Conservation (phyloP, 2,888 invertebrate genomes). For the Mythimna pallens region DNA sequence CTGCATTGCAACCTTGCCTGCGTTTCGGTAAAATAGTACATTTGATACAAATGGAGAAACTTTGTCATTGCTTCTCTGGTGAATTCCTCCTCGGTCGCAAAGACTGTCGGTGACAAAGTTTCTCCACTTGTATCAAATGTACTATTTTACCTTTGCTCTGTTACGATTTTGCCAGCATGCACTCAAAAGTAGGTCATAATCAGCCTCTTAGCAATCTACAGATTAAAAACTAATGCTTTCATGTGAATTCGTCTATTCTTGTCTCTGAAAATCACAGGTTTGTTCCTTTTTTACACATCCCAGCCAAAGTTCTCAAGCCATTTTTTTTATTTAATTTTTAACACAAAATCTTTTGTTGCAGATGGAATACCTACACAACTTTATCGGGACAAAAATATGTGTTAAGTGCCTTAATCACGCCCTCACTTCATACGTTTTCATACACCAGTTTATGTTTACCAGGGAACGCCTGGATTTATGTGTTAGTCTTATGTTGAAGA, state of each 20-base stretch:
- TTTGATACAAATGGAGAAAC: too few relatives aligned
- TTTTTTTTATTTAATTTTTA: constrained; percentile 46
- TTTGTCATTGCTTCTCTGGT: too few relatives aligned
- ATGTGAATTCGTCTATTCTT: constrained; percentile 40
- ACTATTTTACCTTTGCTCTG: too few relatives aligned
- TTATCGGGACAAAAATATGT: constrained; percentile 84
- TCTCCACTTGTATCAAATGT: too few relatives aligned
- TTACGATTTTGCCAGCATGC: not conserved
- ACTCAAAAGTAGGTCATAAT: not conserved
- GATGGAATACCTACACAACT: constrained; percentile 77
- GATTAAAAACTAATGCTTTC: not conserved
- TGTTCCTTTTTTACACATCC: not conserved
- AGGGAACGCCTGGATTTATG: constrained; percentile 79
- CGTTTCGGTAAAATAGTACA: too few relatives aligned
- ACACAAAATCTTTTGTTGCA: constrained; percentile 78
- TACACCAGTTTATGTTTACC: constrained; percentile 75
- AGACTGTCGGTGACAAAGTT: too few relatives aligned
- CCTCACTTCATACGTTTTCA: constrained; percentile 81
- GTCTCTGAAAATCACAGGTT: constrained; percentile 25
- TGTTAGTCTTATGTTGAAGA: constrained; percentile 76
- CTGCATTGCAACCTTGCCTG: too few relatives aligned
- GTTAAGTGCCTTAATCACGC: constrained; percentile 82
- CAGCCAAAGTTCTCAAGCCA: not conserved
- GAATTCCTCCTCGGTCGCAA: too few relatives aligned
- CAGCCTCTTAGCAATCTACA: not conserved